Conservation (phyloP, 92 coral and sea anemone species). For the Porites rus region DNA sequence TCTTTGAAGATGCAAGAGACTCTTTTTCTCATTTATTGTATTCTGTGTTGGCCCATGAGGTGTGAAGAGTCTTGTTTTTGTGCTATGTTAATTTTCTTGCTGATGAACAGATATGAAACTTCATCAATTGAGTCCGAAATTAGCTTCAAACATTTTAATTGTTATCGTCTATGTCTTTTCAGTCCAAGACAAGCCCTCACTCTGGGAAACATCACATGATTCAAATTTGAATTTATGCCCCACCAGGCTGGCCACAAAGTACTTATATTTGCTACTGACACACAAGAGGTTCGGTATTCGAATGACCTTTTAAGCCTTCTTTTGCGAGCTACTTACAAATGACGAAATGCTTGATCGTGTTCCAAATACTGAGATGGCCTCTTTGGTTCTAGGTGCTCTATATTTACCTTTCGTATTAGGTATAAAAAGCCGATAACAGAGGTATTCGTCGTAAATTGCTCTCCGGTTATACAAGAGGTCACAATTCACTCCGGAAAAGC, state of each 20-base stretch:
- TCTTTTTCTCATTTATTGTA: background rate
- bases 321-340: background rate
- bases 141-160: slow-evolving; percentile 31
- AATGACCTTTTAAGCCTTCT: slow-evolving; percentile 9
- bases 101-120: slow-evolving; percentile 44
- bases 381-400: slow-evolving; percentile 4
- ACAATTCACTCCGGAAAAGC: background rate
- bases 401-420: slow-evolving; percentile 7
- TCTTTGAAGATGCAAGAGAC: background rate
- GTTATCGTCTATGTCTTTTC: background rate
- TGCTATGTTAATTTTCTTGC: slow-evolving; percentile 23
- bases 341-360: slow-evolving; percentile 11
- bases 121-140: slow-evolving; percentile 36
- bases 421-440: background rate
- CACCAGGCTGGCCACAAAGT: background rate
- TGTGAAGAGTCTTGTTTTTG: background rate
- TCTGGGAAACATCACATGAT: background rate
- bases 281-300: background rate
- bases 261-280: background rate
- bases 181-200: background rate
- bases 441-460: background rate
- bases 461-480: background rate
- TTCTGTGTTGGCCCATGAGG: background rate
- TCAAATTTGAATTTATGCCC: slow-evolving; percentile 9
- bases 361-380: slow-evolving; percentile 11